Percentiles rank a stretch among this genome's conserved stretches.
These are phyloP conservation scores for Dissostichus mawsoni DNA, from an alignment of 2,113 vertebrate species.

Conservation along the genomic window DNA sequence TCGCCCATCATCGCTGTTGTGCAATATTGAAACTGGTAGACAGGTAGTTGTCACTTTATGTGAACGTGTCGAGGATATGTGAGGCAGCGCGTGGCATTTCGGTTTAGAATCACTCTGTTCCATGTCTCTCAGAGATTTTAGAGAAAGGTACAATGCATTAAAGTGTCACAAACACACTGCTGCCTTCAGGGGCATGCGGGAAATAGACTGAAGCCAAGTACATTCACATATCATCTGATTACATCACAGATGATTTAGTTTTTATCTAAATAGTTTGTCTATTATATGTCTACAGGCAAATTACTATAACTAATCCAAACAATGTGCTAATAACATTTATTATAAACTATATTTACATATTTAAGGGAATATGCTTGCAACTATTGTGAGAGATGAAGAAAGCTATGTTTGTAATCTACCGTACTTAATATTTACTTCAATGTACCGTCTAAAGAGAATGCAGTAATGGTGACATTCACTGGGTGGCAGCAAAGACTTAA, in stretches of 20 bases:
- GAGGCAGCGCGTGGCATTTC: constrained; percentile 10
- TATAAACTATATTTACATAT: neutral
- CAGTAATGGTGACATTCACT: constrained; percentile 50
- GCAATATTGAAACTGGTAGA: constrained; percentile 17
- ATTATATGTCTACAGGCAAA: neutral
- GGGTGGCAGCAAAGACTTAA: constrained; percentile 74
- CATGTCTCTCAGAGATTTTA: constrained; percentile 17
- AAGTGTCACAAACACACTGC: neutral
- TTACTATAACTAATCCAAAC: neutral
- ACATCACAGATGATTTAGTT: neutral
- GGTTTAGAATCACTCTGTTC: constrained; percentile 4
- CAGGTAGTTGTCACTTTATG: constrained; percentile 34
- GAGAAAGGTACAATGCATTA: neutral
- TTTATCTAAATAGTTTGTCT: neutral
- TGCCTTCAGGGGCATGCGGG: neutral
- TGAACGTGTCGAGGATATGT: neutral
- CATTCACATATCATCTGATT: neutral
- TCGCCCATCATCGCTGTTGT: neutral
- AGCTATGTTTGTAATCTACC: neutral
- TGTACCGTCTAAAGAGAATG: constrained; percentile 23
- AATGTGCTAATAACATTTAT: neutral
- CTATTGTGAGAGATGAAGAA: neutral
- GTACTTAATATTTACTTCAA: neutral
- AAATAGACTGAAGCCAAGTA: neutral
- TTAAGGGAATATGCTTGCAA: neutral